phyloP scores from a whole-genome alignment of 2,888 invertebrate genomes.

The Drosophila austrosaltans region DNA sequence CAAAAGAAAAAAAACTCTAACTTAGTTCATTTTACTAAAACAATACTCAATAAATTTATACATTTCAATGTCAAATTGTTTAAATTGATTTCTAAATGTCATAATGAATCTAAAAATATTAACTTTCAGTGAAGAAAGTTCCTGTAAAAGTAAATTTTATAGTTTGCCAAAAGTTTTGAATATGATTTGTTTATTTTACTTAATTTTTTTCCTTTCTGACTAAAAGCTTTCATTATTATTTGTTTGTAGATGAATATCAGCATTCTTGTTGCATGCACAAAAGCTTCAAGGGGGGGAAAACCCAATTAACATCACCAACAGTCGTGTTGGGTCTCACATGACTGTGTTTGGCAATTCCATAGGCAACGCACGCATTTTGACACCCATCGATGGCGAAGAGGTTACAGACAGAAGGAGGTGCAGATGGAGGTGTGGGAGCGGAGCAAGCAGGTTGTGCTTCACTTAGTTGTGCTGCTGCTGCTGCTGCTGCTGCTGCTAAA shows the following conservation, averaged over 20 bases:
- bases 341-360: constrained; percentile 36
- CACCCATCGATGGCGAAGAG: constrained; percentile 25
- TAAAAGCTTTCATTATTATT: background rate
- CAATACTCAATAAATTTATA: background rate
- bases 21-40: no score
- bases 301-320: background rate
- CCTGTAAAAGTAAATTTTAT: no score
- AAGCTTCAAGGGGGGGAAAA: constrained; percentile 5
- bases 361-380: constrained; percentile 67
- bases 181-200: no score
- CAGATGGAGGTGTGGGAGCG: background rate
- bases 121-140: no score
- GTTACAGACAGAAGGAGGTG: background rate
- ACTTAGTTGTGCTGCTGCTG: constrained; percentile 46
- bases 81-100: no score
- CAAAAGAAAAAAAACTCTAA: background rate
- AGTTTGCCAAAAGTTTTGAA: no score
- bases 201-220: no score
- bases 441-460: constrained; percentile 19
- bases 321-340: background rate
- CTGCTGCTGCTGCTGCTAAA: constrained; percentile 50
- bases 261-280: background rate
- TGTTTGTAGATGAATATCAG: background rate
- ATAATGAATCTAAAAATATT: background rate
- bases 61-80: background rate